Evolutionary conservation across 2,797 vertebrate species (phyloP), one percentile per base, ranked within the genome.

Genomic region (Pitangus sulphuratus): DNA sequence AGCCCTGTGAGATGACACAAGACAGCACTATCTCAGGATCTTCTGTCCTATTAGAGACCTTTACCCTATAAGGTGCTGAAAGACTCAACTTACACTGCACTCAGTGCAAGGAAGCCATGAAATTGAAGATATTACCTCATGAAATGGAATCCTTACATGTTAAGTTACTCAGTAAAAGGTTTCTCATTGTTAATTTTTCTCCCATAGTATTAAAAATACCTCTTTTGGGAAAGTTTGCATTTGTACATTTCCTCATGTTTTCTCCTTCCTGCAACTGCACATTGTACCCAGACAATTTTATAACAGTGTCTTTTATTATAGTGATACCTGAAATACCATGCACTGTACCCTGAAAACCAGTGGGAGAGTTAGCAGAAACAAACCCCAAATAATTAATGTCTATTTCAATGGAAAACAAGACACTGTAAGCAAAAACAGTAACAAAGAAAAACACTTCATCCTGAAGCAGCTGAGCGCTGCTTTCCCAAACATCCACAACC

Each of bases 101-200:
- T 96, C 56, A 62, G 51, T 47, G 45, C 82, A 94, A 91, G 76
- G 51, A 95, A 97, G 51, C 56, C 60, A 57, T 74, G 71, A 92
- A 95, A 94, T 11, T 82, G 56, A 92, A 94, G 84, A 65, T n/a
- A 85, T 92, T 91, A 87, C 87, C 56, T 92, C 78, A 95, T 84
- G 75, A 93, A 84, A 94, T 8, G 15, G 60, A 83, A 96, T 77
- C 64, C 45, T 92, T 69, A 83, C 65, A 79, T 45, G 19, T 88
- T 53, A 78, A 86, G 33, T 80, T 77, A 83, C 40, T 84, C 51
- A 40, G 24, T 78, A 82, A 84, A 79, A 92, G 19, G 44, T 56
- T 95, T 40, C 85, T 82, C 51, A 44, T 40, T 87, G 50, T 77
- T 92, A 70, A 62, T 87, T 92, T 89, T 93, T 56, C 57, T 93